Evolutionary conservation across 2,888 invertebrate species (phyloP).

Genomic region (Megalurothrips usitatus): DNA sequence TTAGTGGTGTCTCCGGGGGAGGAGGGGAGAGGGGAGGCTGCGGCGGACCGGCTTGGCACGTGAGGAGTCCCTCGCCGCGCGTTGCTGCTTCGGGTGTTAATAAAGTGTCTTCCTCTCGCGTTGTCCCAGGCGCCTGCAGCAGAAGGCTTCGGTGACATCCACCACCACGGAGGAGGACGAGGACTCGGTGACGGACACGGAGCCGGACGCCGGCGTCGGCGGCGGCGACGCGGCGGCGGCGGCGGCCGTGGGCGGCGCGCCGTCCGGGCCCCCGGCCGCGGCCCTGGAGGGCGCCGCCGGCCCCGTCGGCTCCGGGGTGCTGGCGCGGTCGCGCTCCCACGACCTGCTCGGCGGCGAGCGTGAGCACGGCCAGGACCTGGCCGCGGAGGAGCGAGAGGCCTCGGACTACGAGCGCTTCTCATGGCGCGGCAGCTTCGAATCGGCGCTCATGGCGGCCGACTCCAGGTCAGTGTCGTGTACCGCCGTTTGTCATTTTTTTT

Average conservation of each 20-base stretch:
- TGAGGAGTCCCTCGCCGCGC: no score
- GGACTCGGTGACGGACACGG: slow-evolving; percentile 64
- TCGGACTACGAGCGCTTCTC: slow-evolving; percentile 87
- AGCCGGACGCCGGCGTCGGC: slow-evolving; percentile 42
- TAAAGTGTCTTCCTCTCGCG: background rate
- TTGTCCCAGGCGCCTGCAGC: slow-evolving; percentile 51
- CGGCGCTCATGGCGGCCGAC: slow-evolving; percentile 82
- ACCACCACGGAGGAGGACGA: slow-evolving; percentile 61
- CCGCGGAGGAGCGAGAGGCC: slow-evolving; percentile 60
- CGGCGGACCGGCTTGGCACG: no score
- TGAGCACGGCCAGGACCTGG: slow-evolving; percentile 39
- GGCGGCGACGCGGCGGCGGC: slow-evolving; percentile 48
- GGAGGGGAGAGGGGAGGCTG: no score
- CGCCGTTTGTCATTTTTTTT: no score
- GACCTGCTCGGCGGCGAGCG: slow-evolving; percentile 54
- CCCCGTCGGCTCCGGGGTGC: slow-evolving; percentile 46
- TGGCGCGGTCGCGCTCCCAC: slow-evolving; percentile 77
- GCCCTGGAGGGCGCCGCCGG: slow-evolving; percentile 1
- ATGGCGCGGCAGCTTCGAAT: slow-evolving; percentile 89
- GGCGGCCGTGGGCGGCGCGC: slow-evolving; percentile 29
- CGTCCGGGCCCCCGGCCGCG: no score
- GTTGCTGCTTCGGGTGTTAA: no score
- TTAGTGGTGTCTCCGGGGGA: no score
- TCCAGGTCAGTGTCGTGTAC: slow-evolving; percentile 51
- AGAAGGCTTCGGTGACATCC: slow-evolving; percentile 54